phyloP scores from a whole-genome alignment of 53 echinoderm and acorn worm genomes.

The Temnopleurus reevesii region DNA sequence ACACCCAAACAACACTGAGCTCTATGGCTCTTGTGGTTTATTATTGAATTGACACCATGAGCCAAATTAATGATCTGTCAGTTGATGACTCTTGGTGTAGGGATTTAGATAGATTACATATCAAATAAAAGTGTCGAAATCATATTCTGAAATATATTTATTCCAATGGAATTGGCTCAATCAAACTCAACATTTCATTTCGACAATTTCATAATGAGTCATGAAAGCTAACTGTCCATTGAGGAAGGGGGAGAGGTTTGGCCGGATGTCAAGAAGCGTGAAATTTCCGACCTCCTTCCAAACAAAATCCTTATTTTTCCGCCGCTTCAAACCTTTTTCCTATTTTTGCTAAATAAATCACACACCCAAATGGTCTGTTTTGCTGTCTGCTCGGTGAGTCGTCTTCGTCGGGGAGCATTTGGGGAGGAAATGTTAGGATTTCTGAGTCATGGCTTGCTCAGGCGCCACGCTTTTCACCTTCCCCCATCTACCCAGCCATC shows the following conservation, averaged over 20 bases:
- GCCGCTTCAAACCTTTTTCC: not conserved
- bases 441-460: conserved; percentile 9
- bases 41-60: too few species aligned
- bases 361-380: conserved; percentile 18
- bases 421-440: not conserved
- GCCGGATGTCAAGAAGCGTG: not conserved
- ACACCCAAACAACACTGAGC: too few species aligned
- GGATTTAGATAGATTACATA: too few species aligned
- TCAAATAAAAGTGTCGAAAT: too few species aligned
- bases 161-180: not conserved
- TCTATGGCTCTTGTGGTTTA: too few species aligned
- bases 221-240: too few species aligned
- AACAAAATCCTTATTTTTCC: conserved; percentile 11
- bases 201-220: conserved; percentile 1
- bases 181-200: not conserved
- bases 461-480: not conserved
- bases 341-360: conserved; percentile 12
- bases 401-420: not conserved
- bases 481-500: not conserved
- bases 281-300: conserved; percentile 18
- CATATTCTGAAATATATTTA: too few species aligned
- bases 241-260: too few species aligned
- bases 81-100: too few species aligned
- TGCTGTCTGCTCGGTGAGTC: not conserved
- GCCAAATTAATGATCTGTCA: too few species aligned